Percentiles rank a stretch among this genome's conserved stretches.
phyloP scores from a whole-genome alignment of 2,113 vertebrate species.

The Anarrhichthys ocellatus region DNA sequence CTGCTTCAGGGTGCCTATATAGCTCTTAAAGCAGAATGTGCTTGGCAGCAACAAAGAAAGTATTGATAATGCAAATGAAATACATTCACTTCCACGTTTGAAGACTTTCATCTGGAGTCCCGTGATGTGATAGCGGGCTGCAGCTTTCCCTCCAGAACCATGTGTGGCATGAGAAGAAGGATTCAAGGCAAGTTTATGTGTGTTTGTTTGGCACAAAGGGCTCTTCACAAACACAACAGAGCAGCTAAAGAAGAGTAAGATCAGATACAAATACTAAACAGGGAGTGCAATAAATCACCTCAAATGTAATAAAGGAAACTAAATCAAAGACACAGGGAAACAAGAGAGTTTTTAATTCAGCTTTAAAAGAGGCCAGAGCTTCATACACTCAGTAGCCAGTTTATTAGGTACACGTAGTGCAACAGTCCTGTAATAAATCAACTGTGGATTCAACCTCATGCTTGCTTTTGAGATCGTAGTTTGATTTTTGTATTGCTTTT shows the following conservation, averaged over 20 bases:
- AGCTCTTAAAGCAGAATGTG: constrained; percentile 49
- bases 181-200: not conserved
- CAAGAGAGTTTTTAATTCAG: constrained; percentile 10
- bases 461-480: not conserved
- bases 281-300: constrained; percentile 22
- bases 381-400: not conserved
- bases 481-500: not conserved
- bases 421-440: no score
- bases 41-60: constrained; percentile 52
- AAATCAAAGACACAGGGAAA: not conserved
- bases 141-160: not conserved
- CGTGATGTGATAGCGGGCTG: not conserved
- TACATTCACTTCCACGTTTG: constrained; percentile 16
- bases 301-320: constrained; percentile 28
- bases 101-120: not conserved
- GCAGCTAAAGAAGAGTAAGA: no score
- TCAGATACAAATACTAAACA: not conserved
- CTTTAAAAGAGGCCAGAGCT: not conserved
- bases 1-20: constrained; percentile 44
- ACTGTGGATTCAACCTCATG: not conserved
- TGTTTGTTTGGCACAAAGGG: not conserved
- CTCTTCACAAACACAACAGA: not conserved
- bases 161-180: not conserved
- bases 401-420: not conserved
- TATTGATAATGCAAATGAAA: constrained; percentile 56